These are phyloP conservation scores for Girardinus metallicus DNA, from an alignment of 2,797 vertebrate genomes.

Conservation along the genomic window DNA sequence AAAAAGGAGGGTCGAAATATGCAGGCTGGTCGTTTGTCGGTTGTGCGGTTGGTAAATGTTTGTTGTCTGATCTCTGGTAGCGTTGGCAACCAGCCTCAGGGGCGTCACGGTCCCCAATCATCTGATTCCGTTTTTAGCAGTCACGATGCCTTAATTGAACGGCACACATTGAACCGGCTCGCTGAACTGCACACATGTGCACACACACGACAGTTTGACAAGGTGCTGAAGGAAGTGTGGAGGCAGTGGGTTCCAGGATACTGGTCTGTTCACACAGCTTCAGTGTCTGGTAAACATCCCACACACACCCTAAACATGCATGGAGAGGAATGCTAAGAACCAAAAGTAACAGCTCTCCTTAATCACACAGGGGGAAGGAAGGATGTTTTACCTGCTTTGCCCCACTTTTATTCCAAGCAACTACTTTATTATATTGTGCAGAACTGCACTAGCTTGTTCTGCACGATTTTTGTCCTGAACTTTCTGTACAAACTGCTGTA, in stretches of 20 bases:
- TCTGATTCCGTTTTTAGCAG: constrained; percentile 67
- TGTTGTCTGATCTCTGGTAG: constrained; percentile 53
- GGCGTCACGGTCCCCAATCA: constrained; percentile 57
- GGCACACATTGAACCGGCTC: constrained; percentile 17
- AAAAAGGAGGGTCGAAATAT: background rate
- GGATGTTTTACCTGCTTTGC: constrained; percentile 31
- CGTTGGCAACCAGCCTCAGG: constrained; percentile 57
- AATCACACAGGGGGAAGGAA: constrained; percentile 7
- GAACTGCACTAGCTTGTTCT: constrained; percentile 27
- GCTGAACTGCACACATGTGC: constrained; percentile 40
- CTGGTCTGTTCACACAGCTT: constrained; percentile 39
- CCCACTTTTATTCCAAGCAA: constrained; percentile 53
- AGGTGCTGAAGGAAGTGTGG: constrained; percentile 41
- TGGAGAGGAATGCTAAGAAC: constrained; percentile 44
- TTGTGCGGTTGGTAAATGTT: constrained; percentile 48
- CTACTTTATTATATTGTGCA: constrained; percentile 10
- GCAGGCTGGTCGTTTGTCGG: constrained; percentile 39
- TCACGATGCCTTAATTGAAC: constrained; percentile 27
- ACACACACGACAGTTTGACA: constrained; percentile 48
- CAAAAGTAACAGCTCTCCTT: constrained; percentile 40
- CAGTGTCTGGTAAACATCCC: constrained; percentile 57
- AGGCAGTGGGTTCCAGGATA: constrained; percentile 43
- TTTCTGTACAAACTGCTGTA: constrained; percentile 19
- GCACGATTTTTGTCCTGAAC: constrained; percentile 44
- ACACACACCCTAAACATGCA: constrained; percentile 60